Evolutionary conservation across 2,888 invertebrate species (phyloP).

Genomic region (Lasioglossum malachurum): DNA sequence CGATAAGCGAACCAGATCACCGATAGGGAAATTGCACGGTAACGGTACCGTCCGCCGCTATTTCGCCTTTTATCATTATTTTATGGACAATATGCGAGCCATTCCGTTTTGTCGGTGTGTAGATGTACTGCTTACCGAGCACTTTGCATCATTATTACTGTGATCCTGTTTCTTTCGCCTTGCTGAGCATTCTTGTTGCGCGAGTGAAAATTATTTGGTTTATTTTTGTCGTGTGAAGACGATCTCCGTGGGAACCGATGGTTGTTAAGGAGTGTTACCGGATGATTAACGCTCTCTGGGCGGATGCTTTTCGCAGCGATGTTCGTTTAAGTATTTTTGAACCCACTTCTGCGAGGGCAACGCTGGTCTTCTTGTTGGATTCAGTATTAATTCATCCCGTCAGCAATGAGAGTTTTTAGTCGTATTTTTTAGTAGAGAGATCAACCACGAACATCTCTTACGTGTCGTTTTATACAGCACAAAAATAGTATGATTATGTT

Average conservation of each 20-base stretch:
- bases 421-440: background rate
- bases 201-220: background rate
- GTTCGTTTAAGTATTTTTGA: background rate
- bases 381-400: background rate
- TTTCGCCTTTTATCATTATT: background rate
- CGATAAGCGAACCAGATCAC: background rate
- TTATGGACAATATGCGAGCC: constrained; percentile 9
- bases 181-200: background rate
- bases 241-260: background rate
- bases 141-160: background rate
- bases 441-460: background rate
- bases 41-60: background rate
- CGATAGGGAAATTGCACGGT: background rate
- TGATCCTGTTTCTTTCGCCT: background rate
- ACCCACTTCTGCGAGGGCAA: background rate
- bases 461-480: background rate
- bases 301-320: background rate
- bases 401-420: background rate
- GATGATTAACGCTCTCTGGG: background rate
- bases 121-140: background rate
- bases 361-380: background rate
- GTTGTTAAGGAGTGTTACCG: background rate
- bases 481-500: background rate
- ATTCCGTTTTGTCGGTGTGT: background rate
- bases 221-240: background rate